These are phyloP conservation scores for Muntiacus reevesi DNA, from an alignment of 2,113 vertebrate species.

Conservation along the genomic window DNA sequence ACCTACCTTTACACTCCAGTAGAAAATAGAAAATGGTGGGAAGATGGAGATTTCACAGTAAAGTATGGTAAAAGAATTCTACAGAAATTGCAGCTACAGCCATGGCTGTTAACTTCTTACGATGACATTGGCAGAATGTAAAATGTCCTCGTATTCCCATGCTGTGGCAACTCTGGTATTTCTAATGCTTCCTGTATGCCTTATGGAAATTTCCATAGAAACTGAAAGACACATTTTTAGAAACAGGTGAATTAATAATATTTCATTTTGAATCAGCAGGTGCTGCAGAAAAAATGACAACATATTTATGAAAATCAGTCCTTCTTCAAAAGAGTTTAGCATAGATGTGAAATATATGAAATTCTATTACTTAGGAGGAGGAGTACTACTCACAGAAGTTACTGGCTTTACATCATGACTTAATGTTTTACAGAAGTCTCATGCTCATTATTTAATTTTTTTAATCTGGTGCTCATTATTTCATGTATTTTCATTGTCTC, in stretches of 20 bases:
- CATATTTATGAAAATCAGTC: neutral
- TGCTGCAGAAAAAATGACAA: neutral
- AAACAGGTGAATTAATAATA: neutral
- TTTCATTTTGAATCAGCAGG: neutral
- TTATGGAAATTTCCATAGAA: neutral
- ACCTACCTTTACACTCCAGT: neutral
- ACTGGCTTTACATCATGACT: neutral
- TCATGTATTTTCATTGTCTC: neutral
- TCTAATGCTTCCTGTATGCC: neutral
- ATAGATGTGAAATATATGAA: neutral
- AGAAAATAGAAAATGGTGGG: neutral
- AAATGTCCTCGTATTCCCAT: neutral
- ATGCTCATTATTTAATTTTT: neutral
- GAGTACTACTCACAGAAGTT: neutral
- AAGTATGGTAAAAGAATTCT: neutral
- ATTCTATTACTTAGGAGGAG: neutral
- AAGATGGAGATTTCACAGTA: neutral
- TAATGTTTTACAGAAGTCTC: neutral
- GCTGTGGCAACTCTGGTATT: neutral
- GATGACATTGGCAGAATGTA: neutral
- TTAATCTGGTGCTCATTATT: neutral
- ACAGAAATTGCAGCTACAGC: neutral
- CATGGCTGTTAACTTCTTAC: neutral
- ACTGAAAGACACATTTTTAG: neutral
- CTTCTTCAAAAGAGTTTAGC: neutral